Evolutionary conservation across 2,888 invertebrate genomes (phyloP).

Genomic region (Sipha maydis): DNA sequence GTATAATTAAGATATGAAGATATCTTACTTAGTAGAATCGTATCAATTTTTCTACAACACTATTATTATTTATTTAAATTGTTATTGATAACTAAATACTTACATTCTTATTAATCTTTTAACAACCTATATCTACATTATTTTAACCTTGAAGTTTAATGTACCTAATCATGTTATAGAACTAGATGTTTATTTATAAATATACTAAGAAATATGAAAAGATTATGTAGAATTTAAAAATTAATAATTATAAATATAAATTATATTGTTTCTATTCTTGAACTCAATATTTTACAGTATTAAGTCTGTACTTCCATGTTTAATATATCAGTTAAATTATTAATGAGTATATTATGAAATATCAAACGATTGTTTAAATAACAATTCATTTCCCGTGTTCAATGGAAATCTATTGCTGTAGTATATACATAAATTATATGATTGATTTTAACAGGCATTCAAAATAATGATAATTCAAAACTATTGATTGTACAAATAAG

Average conservation of each 20-base stretch:
- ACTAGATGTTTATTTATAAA: neutral
- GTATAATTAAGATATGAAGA: neutral
- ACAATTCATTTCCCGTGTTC: neutral
- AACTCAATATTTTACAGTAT: neutral
- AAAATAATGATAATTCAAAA: neutral
- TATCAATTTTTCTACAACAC: neutral
- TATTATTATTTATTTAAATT: neutral
- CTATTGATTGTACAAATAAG: neutral
- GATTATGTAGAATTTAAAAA: neutral
- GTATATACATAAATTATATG: neutral
- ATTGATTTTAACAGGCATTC: constrained; percentile 1
- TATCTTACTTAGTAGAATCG: neutral
- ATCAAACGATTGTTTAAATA: neutral
- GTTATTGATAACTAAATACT: neutral
- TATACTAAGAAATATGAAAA: neutral
- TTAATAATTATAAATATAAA: no score
- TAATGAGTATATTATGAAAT: neutral
- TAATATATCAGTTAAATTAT: neutral
- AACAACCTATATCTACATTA: neutral
- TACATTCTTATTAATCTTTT: no score
- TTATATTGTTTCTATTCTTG: neutral
- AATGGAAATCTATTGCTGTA: neutral
- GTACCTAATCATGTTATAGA: neutral
- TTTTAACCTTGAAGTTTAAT: neutral
- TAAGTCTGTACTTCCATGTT: neutral